phyloP scores from a whole-genome alignment of 2,797 vertebrate species.

The Echiichthys vipera region DNA sequence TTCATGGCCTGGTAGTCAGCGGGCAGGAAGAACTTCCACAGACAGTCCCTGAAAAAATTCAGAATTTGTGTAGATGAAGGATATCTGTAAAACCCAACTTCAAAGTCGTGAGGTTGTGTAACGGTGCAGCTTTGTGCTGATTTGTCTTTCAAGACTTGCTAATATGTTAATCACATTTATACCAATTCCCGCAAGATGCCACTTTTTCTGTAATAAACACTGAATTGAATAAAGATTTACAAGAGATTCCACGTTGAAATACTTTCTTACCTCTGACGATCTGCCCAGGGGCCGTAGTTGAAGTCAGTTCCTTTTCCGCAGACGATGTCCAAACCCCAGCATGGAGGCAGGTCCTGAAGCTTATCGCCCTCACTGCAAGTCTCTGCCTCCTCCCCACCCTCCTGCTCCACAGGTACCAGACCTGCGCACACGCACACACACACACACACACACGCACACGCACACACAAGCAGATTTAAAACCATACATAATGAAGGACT shows the following conservation, averaged over 20 bases:
- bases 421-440: constrained; percentile 79
- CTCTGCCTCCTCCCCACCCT: constrained; percentile 89
- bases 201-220: not conserved
- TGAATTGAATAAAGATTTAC: not conserved
- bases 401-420: constrained; percentile 92
- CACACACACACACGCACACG: not conserved
- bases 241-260: not conserved
- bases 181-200: not conserved
- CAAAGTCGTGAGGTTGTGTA: not conserved
- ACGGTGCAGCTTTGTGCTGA: not conserved
- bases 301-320: constrained; percentile 99
- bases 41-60: constrained; percentile 87
- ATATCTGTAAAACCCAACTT: not conserved
- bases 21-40: constrained; percentile 99
- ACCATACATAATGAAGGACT: no score
- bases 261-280: constrained; percentile 91
- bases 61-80: not conserved
- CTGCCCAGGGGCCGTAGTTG: constrained; percentile 98
- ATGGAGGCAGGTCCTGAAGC: constrained; percentile 96
- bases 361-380: constrained; percentile 90
- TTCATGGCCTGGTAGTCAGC: constrained; percentile 97
- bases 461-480: not conserved
- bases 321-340: constrained; percentile 98
- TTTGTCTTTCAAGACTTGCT: not conserved
- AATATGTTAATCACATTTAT: not conserved